Percentiles rank a stretch among this genome's conserved stretches.
phyloP scores from a whole-genome alignment of 2,888 invertebrate genomes.

The Miltochrista miniata region DNA sequence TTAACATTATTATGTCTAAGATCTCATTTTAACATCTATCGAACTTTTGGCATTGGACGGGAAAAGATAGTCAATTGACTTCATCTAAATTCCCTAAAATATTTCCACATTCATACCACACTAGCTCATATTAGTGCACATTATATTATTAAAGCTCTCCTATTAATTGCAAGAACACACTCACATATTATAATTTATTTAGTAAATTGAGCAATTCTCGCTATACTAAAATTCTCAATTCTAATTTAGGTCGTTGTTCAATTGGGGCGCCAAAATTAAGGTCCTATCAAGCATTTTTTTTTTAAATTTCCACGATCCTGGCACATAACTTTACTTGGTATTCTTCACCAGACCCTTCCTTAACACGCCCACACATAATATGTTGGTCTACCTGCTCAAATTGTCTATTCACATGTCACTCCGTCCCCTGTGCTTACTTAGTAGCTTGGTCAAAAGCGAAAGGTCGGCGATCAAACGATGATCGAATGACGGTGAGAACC shows the following conservation, averaged over 20 bases:
- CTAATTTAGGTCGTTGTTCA: slow-evolving; percentile 28
- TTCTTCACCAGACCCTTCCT: too few relatives aligned
- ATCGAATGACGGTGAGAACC: too few relatives aligned
- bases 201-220: slow-evolving; percentile 38
- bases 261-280: slow-evolving; percentile 24
- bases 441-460: too few relatives aligned
- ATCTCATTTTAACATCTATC: slow-evolving; percentile 5
- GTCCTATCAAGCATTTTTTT: not conserved
- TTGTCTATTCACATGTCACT: too few relatives aligned
- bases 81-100: slow-evolving; percentile 8
- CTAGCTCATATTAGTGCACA: slow-evolving; percentile 1
- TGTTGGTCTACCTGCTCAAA: too few relatives aligned
- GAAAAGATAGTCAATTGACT: slow-evolving; percentile 3
- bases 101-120: slow-evolving; percentile 3
- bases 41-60: slow-evolving; percentile 15
- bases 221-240: slow-evolving; percentile 35
- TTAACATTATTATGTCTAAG: not conserved
- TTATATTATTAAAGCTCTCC: slow-evolving; percentile 14
- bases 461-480: too few relatives aligned
- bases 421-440: too few relatives aligned
- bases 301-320: too few relatives aligned
- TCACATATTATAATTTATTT: slow-evolving; percentile 16
- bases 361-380: too few relatives aligned
- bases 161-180: slow-evolving; percentile 30
- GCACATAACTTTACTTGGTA: too few relatives aligned